phyloP scores from a whole-genome alignment of 2,888 invertebrate species.

The Cryptus armator region DNA sequence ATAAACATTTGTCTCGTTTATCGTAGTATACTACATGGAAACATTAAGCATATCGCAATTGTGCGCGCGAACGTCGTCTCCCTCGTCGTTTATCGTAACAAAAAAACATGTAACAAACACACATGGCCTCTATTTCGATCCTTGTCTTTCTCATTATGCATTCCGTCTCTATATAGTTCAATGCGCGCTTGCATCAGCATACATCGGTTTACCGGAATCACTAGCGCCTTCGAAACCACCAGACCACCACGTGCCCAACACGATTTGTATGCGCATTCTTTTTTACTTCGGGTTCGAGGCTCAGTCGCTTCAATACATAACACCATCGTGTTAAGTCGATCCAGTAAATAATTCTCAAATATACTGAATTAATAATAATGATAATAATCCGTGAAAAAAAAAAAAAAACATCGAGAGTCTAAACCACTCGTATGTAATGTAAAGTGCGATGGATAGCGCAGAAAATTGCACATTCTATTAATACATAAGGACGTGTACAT shows the following conservation, averaged over 20 bases:
- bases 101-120: conserved; percentile 72
- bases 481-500: conserved; percentile 65
- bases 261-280: conserved; percentile 2
- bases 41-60: not conserved
- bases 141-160: conserved; percentile 58
- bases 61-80: not conserved
- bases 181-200: conserved; percentile 60
- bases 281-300: conserved; percentile 2
- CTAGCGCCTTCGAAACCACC: conserved; percentile 42
- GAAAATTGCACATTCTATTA: conserved; percentile 71
- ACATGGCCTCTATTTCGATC: conserved; percentile 55
- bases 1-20: no score
- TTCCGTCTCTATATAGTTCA: conserved; percentile 59
- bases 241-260: conserved; percentile 41
- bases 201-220: conserved; percentile 56
- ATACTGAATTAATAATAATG: conserved; percentile 3
- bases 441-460: conserved; percentile 39
- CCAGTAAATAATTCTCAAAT: no score
- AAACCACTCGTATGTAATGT: not conserved
- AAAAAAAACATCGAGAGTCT: no score
- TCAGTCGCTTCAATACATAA: not conserved
- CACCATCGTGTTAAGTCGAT: not conserved
- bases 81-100: conserved; percentile 46
- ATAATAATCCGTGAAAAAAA: not conserved
- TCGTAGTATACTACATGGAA: no score